Percentiles rank a stretch among this genome's conserved stretches.
phyloP scores from a whole-genome alignment of 2,888 invertebrate genomes.

The Temnothorax rugatulus region DNA sequence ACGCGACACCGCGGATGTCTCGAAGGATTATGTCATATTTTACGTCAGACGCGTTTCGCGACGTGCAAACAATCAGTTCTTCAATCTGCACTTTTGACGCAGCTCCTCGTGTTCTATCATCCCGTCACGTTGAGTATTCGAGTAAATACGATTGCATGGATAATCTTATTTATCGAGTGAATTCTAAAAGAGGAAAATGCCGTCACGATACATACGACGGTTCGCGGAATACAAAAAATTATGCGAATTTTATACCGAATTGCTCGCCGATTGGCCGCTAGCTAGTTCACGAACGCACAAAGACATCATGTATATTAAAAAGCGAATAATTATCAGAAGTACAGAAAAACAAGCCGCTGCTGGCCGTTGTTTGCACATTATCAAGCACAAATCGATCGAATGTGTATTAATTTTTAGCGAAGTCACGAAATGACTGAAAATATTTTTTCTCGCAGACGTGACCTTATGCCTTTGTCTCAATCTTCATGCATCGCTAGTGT shows the following conservation, averaged over 20 bases:
- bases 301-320: background rate
- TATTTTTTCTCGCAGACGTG: background rate
- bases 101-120: background rate
- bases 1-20: background rate
- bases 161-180: background rate
- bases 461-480: background rate
- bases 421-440: background rate
- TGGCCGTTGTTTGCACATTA: no score
- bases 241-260: background rate
- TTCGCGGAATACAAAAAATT: background rate
- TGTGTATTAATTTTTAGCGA: background rate
- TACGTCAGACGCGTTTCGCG: background rate
- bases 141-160: background rate
- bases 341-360: no score
- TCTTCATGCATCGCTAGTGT: background rate
- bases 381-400: background rate
- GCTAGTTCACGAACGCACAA: no score
- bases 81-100: background rate
- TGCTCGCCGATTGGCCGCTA: background rate
- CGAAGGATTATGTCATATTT: conserved; percentile 13
- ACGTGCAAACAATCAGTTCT: background rate
- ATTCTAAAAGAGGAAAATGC: background rate
- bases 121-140: background rate
- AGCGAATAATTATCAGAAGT: background rate
- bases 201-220: background rate